Evolutionary conservation across 2,888 invertebrate species (phyloP).

Genomic region (Dione juno): DNA sequence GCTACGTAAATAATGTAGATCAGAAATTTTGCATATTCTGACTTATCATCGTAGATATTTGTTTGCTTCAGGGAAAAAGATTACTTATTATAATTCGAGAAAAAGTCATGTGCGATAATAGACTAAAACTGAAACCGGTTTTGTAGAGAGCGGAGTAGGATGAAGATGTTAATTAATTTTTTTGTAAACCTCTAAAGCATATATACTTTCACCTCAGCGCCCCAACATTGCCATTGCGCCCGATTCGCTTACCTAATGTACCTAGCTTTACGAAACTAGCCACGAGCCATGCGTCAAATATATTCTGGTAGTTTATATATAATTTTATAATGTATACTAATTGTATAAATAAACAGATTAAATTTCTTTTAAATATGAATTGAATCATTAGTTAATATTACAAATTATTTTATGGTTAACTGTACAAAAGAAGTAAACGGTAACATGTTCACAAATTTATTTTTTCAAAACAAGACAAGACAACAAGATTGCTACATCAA

Average conservation of each 20-base stretch:
- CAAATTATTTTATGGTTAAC: not conserved
- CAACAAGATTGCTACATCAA: too few species aligned
- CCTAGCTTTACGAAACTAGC: slow-evolving; percentile 67
- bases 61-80: too few species aligned
- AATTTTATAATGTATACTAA: not conserved
- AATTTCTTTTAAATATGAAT: not conserved
- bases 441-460: not conserved
- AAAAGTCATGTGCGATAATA: slow-evolving; percentile 11
- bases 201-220: slow-evolving; percentile 72
- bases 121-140: slow-evolving; percentile 29
- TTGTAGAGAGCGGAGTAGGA: slow-evolving; percentile 23
- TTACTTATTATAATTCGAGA: slow-evolving; percentile 13
- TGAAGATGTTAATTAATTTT: slow-evolving; percentile 48
- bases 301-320: slow-evolving; percentile 52
- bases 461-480: too few species aligned
- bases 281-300: slow-evolving; percentile 60
- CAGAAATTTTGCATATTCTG: not conserved
- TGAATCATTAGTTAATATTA: not conserved
- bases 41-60: not conserved
- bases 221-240: slow-evolving; percentile 72
- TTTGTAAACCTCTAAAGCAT: slow-evolving; percentile 55
- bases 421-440: not conserved
- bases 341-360: not conserved
- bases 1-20: not conserved
- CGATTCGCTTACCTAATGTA: slow-evolving; percentile 75